Evolutionary conservation across 2,888 invertebrate species (phyloP).

Genomic region (Bhutanitis thaidina): DNA sequence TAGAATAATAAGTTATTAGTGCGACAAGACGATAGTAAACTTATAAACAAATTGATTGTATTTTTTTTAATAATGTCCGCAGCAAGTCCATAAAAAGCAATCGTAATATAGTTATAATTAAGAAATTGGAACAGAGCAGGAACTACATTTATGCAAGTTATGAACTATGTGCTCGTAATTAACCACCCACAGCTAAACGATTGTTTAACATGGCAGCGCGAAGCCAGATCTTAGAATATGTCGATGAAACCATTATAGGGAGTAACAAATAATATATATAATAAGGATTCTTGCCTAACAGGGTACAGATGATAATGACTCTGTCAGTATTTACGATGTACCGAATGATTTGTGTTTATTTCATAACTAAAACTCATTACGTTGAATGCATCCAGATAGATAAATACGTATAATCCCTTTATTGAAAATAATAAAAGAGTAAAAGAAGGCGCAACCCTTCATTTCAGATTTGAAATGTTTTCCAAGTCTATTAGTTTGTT

Average conservation of each 20-base stretch:
- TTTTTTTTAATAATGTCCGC: neutral
- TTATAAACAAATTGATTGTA: too few relatives aligned
- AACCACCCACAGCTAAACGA: slow-evolving; percentile 10
- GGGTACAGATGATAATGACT: slow-evolving; percentile 7
- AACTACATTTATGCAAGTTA: too few relatives aligned
- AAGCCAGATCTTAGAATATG: slow-evolving; percentile 5
- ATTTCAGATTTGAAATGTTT: neutral
- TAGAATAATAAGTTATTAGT: neutral
- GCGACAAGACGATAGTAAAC: too few relatives aligned
- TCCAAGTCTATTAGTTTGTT: neutral
- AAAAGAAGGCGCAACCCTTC: too few relatives aligned
- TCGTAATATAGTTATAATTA: too few relatives aligned
- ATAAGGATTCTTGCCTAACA: slow-evolving; percentile 8
- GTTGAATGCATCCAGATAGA: too few relatives aligned
- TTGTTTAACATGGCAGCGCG: slow-evolving; percentile 5
- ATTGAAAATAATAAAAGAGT: too few relatives aligned
- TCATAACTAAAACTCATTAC: too few relatives aligned
- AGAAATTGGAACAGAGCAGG: too few relatives aligned
- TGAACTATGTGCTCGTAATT: too few relatives aligned
- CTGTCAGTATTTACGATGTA: neutral
- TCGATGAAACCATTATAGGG: neutral
- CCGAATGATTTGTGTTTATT: slow-evolving; percentile 6
- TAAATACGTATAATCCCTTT: too few relatives aligned
- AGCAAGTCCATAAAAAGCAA: too few relatives aligned
- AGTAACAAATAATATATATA: slow-evolving; percentile 1